Evolutionary conservation across 1,140 invertebrate genomes (phyloP).

Genomic region (Tetragonula clypearis): DNA sequence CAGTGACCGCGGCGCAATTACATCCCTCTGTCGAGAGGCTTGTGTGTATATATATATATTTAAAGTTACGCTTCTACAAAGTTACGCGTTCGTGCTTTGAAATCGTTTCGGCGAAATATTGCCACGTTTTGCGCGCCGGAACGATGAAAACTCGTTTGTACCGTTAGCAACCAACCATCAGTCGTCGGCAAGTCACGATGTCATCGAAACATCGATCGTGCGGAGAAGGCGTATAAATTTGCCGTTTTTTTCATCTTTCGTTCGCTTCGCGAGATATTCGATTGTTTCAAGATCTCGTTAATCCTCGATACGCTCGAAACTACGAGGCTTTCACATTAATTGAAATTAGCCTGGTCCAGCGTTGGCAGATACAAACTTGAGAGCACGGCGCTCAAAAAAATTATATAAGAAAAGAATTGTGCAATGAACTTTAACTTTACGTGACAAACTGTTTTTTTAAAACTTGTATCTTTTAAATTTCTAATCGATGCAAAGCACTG

Average conservation of each 20-base stretch:
- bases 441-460: too few relatives aligned
- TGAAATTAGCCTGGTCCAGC: background rate
- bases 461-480: too few relatives aligned
- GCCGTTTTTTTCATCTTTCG: background rate
- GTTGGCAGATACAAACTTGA: too few relatives aligned
- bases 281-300: background rate
- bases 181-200: slow-evolving; percentile 9
- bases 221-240: background rate
- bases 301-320: too few relatives aligned
- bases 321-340: background rate
- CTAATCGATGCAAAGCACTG: too few relatives aligned
- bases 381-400: too few relatives aligned
- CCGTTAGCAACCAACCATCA: slow-evolving; percentile 15
- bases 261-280: background rate
- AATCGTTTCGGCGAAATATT: background rate
- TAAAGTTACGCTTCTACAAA: background rate
- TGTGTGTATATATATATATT: background rate
- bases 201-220: slow-evolving; percentile 8
- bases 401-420: too few relatives aligned
- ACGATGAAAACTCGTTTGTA: slow-evolving; percentile 16
- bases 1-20: background rate
- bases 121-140: slow-evolving; percentile 2
- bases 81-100: background rate
- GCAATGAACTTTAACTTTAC: too few relatives aligned
- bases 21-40: too few relatives aligned